Percentiles rank a stretch among this genome's conserved stretches.
Evolutionary conservation across 2,888 invertebrate genomes (phyloP).

Genomic region (Drosophila colorata): DNA sequence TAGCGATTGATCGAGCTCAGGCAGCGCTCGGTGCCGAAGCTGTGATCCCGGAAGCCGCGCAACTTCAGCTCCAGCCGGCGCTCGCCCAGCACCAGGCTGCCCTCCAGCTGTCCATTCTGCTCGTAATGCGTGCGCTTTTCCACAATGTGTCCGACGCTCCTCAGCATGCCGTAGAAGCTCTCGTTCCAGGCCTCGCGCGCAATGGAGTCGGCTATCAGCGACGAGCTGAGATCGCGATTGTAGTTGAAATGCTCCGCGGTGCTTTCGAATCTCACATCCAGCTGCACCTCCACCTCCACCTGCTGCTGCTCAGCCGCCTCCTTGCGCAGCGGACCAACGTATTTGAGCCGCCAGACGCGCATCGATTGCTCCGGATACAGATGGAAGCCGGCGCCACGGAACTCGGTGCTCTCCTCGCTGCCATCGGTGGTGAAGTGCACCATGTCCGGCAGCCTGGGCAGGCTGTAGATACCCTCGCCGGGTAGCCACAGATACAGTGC

Average conservation of each 20-base stretch:
- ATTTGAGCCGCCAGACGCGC: slow-evolving; percentile 90
- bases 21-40: slow-evolving; percentile 91
- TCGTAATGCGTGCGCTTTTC: slow-evolving; percentile 91
- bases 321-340: slow-evolving; percentile 88
- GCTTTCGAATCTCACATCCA: slow-evolving; percentile 88
- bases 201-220: slow-evolving; percentile 89
- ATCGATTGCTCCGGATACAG: slow-evolving; percentile 90
- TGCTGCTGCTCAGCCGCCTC: slow-evolving; percentile 80
- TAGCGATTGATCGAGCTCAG: slow-evolving; percentile 92
- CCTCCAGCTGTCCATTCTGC: slow-evolving; percentile 90
- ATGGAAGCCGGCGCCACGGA: slow-evolving; percentile 89
- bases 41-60: slow-evolving; percentile 92
- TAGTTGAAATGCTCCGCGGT: slow-evolving; percentile 89
- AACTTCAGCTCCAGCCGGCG: slow-evolving; percentile 86
- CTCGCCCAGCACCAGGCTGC: slow-evolving; percentile 87
- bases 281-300: slow-evolving; percentile 86
- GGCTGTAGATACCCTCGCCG: slow-evolving; percentile 89
- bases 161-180: slow-evolving; percentile 88
- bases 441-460: slow-evolving; percentile 90
- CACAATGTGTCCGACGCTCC: slow-evolving; percentile 87
- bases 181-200: slow-evolving; percentile 91
- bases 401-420: slow-evolving; percentile 86
- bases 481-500: slow-evolving; percentile 90
- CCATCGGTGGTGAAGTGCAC: slow-evolving; percentile 86
- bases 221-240: slow-evolving; percentile 89